Conservation (phyloP, 1,140 invertebrate species). For the Euwallacea fornicatus region DNA sequence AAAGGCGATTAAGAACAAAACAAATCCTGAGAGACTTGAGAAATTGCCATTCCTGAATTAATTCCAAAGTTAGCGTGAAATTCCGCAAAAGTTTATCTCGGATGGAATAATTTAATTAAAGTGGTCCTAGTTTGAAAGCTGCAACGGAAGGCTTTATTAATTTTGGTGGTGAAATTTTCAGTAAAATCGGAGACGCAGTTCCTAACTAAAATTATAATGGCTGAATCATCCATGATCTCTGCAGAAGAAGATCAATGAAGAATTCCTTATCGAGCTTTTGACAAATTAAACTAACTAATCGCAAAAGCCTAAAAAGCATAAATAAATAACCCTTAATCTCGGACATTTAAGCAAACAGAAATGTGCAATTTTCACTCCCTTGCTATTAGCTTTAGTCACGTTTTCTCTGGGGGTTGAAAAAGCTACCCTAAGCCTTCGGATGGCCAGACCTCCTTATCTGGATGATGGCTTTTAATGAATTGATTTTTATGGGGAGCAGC, state of each 20-base stretch:
- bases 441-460: constrained; percentile 1
- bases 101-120: constrained; percentile 5
- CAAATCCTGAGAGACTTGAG: neutral
- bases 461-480: constrained; percentile 16
- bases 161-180: neutral
- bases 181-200: neutral
- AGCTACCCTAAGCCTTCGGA: neutral
- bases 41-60: constrained; percentile 6
- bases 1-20: neutral
- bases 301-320: neutral
- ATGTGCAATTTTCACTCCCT: constrained; percentile 1
- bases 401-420: neutral
- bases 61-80: neutral
- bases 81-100: constrained; percentile 2
- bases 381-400: constrained; percentile 16
- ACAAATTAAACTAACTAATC: no score
- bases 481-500: constrained; percentile 14
- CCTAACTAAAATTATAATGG: no score
- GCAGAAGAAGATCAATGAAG: no score
- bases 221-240: no score
- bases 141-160: constrained; percentile 3
- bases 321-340: neutral
- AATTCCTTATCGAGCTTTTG: no score
- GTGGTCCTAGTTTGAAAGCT: neutral
- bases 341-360: neutral